Evolutionary conservation across 2,113 vertebrate genomes (phyloP).

Genomic region (Genyomyrus donnyi): DNA sequence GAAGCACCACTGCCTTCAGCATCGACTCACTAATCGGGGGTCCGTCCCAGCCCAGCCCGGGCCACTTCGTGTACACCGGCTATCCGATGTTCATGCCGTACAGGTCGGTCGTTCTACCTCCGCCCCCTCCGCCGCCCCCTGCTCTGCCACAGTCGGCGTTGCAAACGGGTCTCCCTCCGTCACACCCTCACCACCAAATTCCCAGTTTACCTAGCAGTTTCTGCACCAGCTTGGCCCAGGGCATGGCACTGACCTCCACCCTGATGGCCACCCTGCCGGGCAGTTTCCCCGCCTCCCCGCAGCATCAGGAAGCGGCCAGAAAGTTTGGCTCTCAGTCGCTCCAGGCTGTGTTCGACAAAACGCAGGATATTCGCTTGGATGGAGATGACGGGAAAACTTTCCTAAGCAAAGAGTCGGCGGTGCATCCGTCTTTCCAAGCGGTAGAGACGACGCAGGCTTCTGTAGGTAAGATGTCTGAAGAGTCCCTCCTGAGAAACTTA

Average conservation of each 20-base stretch:
- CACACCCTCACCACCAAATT: conserved; percentile 75
- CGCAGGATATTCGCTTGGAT: conserved; percentile 68
- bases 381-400: conserved; percentile 79
- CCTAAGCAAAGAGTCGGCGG: conserved; percentile 68
- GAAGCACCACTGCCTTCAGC: conserved; percentile 88
- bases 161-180: conserved; percentile 65
- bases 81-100: conserved; percentile 97
- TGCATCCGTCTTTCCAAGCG: conserved; percentile 71
- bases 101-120: conserved; percentile 83
- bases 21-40: conserved; percentile 91
- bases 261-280: conserved; percentile 90
- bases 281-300: conserved; percentile 73
- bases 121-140: conserved; percentile 76
- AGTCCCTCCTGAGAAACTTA: neutral
- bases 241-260: conserved; percentile 89
- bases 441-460: conserved; percentile 69
- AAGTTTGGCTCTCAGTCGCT: conserved; percentile 77
- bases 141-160: conserved; percentile 58
- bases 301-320: conserved; percentile 77
- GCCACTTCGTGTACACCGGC: conserved; percentile 85
- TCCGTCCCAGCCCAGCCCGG: conserved; percentile 78
- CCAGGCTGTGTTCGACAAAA: conserved; percentile 73
- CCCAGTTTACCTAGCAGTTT: conserved; percentile 77
- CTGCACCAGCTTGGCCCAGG: conserved; percentile 86
- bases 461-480: conserved; percentile 64